Percentiles rank a stretch among this genome's conserved stretches.
phyloP scores from a whole-genome alignment of 2,888 invertebrate genomes.

The Psylliodes chrysocephalus region DNA sequence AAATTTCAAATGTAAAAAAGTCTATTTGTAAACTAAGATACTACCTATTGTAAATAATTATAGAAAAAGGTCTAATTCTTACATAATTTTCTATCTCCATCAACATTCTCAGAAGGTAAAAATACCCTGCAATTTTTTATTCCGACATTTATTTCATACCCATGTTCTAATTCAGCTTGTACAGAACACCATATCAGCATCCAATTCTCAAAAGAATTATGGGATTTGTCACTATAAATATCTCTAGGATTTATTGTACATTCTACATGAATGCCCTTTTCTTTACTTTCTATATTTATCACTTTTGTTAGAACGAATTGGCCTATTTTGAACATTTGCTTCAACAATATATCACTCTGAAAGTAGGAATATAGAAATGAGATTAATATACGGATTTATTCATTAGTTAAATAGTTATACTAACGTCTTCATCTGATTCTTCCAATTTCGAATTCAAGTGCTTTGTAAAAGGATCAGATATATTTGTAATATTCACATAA shows the following conservation, averaged over 20 bases:
- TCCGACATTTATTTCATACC: constrained; percentile 84
- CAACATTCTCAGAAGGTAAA: constrained; percentile 70
- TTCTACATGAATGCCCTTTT: constrained; percentile 62
- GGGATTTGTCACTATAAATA: constrained; percentile 67
- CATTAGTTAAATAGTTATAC: constrained; percentile 26
- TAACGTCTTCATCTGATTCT: constrained; percentile 60
- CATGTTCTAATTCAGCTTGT: constrained; percentile 84
- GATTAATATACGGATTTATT: no score
- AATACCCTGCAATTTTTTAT: constrained; percentile 79
- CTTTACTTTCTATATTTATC: constrained; percentile 57
- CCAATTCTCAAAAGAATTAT: constrained; percentile 69
- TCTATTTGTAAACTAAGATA: no score
- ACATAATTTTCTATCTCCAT: constrained; percentile 64
- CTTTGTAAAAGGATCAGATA: constrained; percentile 78
- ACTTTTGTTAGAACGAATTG: constrained; percentile 73
- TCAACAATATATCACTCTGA: constrained; percentile 61
- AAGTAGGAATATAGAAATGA: no score
- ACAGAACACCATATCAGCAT: constrained; percentile 75
- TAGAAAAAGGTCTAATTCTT: no score
- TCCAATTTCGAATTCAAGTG: constrained; percentile 69
- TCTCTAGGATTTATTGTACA: constrained; percentile 73
- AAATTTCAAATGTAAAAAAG: no score
- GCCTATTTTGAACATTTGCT: constrained; percentile 68
- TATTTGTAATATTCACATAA: constrained; percentile 73
- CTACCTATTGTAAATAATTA: no score